Base-by-base conservation (phyloP, 2,113 vertebrate genomes). In the Prunella fulvescens region DNA sequence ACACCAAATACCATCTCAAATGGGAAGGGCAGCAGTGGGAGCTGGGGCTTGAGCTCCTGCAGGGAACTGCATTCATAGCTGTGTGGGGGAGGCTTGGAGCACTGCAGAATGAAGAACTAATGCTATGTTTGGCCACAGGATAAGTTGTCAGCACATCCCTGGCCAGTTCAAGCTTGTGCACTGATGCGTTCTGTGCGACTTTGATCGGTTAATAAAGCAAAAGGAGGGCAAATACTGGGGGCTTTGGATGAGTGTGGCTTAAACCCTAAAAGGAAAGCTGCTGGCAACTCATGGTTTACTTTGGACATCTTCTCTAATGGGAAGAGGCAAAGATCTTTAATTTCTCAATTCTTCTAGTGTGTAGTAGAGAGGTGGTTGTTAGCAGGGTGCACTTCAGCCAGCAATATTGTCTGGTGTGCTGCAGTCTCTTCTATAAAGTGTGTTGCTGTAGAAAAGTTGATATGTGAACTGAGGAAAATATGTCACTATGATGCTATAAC, bases 161-260 rank as follows among this genome's bases (percentile, higher is more conserved):
- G 76, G 28, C 35, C 81, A 17, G 25, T 15, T 70, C 39, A 56
- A 20, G 47, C 25, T n/a, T 67, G 56, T 58, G 39, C 89, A 40
- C 8, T 23, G 29, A 25, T 74, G 50, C 0, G 0, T 56, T 66
- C 35, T 28, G 12, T 23, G 28, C 0, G 11, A 29, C 8, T 83
- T 57, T 28, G 4, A 70, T 22, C n/a, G 47, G 23, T 78, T 81
- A 56, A 51, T 71, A 62, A 92, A 81, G 33, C 29, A 74, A 64
- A 84, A 74, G 40, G 23, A 88, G 71, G 56, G 56, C 13, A 79
- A 92, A 67, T 19, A 33, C 20, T 44, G 33, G 29, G 31, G 44
- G 18, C 24, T 78, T 78, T 18, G 47, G 39, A 23, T 51, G 25
- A 50, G 7, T 12, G 12, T 61, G 58, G 47, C n/a, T 70, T 64